Conservation (phyloP, 2,888 invertebrate genomes). For the Parnassius mnemosyne region DNA sequence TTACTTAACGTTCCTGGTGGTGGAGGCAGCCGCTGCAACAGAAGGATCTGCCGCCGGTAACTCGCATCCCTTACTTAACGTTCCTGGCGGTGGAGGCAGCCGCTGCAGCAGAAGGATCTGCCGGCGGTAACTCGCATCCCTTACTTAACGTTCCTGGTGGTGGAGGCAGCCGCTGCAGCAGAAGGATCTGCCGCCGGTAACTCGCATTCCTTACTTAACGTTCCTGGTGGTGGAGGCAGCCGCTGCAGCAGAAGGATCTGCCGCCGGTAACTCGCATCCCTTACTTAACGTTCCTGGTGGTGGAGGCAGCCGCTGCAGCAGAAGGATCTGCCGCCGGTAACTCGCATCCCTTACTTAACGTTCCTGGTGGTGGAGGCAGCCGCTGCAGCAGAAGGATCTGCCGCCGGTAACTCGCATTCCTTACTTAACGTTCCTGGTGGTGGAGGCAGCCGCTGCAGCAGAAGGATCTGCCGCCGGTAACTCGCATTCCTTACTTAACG, state of each 20-base stretch:
- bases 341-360: conserved; percentile 34
- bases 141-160: conserved; percentile 46
- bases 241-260: conserved; percentile 27
- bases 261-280: conserved; percentile 26
- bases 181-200: conserved; percentile 30
- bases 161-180: conserved; percentile 38
- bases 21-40: conserved; percentile 38
- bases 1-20: conserved; percentile 53
- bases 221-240: conserved; percentile 56
- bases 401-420: conserved; percentile 22
- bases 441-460: conserved; percentile 38
- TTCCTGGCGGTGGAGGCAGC: conserved; percentile 55
- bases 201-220: neutral
- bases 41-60: conserved; percentile 29
- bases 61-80: conserved; percentile 34
- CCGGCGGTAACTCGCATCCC: conserved; percentile 21
- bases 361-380: conserved; percentile 55
- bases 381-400: conserved; percentile 27
- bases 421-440: conserved; percentile 53
- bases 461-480: conserved; percentile 29
- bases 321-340: conserved; percentile 29
- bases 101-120: conserved; percentile 27
- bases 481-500: conserved; percentile 34
- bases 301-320: conserved; percentile 38
- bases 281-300: conserved; percentile 68